phyloP scores from a whole-genome alignment of 2,113 vertebrate genomes.

The Daphoenositta chrysoptera region DNA sequence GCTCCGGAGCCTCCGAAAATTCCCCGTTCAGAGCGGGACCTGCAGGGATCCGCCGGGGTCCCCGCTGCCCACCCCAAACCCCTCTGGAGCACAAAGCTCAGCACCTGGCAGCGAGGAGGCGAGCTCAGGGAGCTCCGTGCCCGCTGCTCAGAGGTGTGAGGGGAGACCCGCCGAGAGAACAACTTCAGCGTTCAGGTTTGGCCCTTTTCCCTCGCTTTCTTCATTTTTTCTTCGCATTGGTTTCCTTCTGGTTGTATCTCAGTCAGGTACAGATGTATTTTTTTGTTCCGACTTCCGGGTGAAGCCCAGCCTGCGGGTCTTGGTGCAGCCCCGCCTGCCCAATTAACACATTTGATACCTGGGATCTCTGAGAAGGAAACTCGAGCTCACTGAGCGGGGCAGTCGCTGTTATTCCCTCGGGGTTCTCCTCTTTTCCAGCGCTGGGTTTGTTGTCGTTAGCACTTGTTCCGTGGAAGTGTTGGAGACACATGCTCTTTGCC shows the following conservation, averaged over 20 bases:
- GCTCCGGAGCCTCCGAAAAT: not conserved
- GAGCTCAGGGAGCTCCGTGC: not conserved
- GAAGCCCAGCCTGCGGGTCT: not conserved
- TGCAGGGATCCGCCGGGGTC: rapidly evolving
- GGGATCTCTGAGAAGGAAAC: not conserved
- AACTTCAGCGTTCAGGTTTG: not conserved
- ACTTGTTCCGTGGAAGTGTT: not conserved
- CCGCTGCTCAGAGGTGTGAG: not conserved
- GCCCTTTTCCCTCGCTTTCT: rapidly evolving
- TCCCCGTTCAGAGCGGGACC: rapidly evolving
- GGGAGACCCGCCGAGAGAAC: too few relatives aligned
- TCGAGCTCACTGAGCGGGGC: rapidly evolving
- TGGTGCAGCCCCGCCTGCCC: not conserved
- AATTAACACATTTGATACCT: not conserved
- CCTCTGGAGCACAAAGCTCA: not conserved
- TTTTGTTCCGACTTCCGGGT: not conserved
- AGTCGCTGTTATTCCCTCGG: not conserved
- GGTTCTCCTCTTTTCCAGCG: not conserved
- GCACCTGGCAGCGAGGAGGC: rapidly evolving
- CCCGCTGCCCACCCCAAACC: rapidly evolving
- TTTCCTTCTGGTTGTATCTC: not conserved
- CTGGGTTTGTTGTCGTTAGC: not conserved
- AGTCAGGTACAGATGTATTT: rapidly evolving
- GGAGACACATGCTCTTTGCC: not conserved
- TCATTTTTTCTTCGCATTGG: rapidly evolving